Base-by-base conservation (phyloP, 1,140 invertebrate species). In the Cyclina sinensis region DNA sequence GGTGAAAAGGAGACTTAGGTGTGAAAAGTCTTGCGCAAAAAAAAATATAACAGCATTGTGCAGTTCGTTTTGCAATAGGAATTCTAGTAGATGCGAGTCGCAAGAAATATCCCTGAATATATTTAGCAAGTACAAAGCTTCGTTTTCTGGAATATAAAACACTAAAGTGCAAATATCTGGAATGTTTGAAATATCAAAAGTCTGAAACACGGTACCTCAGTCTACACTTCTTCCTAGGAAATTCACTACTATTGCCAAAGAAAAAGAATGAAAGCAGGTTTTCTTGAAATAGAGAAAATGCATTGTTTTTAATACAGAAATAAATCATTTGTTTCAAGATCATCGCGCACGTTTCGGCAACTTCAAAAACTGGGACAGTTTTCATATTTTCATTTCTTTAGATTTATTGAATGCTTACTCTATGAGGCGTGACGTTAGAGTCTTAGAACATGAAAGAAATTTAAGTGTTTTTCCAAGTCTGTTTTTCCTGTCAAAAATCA, bases 391-490 rank as follows among this genome's bases (percentile, higher is more conserved):
- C 39, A 68, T 65, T 27, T 35, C 39, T 51, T 65, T 39, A 82
- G 62, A 68, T 82, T 82, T 88, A 88, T 68, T 78, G 57, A 88
- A 70, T 70, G 24, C 62, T 27, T 35, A 54, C 16, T 70, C 68
- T 76, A 86, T 86, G 84, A 57, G 73, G 51, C 84, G 24, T 78
- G 54, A 39, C 84, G 74, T 30, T n/a, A 65, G 27, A 37, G 46
- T 46, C 35, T 37, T 7, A 46, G 35, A 79, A 80, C 74, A 68
- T 79, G 62, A 88, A 88, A 80, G 86, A 79, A 78, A 65, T 51
- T 46, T 43, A 82, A 79, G 76, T 88, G 70, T 86, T 86, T 74
- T 88, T 70, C 78, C 51, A 80, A 57, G 43, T 88, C 86, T 88
- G 86, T 80, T 88, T 88, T 80, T 48, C 65, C 78, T 81, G 86